Evolutionary conservation across 1,140 invertebrate species (phyloP).

Genomic region (Mycetomoellerius zeteki): DNA sequence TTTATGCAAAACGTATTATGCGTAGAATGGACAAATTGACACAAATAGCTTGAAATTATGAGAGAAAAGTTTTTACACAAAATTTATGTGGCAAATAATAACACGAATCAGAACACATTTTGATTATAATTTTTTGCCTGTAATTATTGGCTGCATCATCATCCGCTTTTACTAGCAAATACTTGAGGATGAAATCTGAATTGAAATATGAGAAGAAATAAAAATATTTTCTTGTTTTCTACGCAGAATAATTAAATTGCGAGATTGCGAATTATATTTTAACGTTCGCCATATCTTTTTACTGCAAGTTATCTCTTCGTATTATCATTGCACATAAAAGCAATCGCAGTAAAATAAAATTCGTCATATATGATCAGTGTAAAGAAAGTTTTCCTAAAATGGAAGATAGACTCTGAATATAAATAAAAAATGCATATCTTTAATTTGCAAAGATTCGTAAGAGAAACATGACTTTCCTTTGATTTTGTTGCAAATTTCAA

Average conservation of each 20-base stretch:
- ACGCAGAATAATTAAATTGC: conserved; percentile 39
- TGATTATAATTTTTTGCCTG: conserved; percentile 25
- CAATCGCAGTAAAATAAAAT: conserved; percentile 3
- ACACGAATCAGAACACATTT: neutral
- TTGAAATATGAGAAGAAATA: conserved; percentile 36
- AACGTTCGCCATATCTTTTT: conserved; percentile 1
- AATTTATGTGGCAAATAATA: conserved; percentile 30
- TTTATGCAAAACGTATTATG: neutral
- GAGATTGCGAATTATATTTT: conserved; percentile 42
- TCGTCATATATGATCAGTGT: neutral
- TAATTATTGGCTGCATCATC: conserved; percentile 30
- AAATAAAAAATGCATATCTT: neutral
- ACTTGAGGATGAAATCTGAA: conserved; percentile 19
- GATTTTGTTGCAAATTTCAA: conserved; percentile 22
- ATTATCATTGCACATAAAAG: conserved; percentile 11
- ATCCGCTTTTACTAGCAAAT: conserved; percentile 7
- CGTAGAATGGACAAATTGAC: neutral
- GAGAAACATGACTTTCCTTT: neutral
- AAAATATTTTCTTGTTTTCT: conserved; percentile 44
- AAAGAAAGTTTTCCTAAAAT: neutral
- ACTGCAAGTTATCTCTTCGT: neutral
- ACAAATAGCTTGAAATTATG: conserved; percentile 17
- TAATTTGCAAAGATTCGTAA: neutral
- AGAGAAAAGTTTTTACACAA: neutral
- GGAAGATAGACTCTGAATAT: neutral